Conservation (phyloP, 2,113 vertebrate species). For the Macquaria australasica region DNA sequence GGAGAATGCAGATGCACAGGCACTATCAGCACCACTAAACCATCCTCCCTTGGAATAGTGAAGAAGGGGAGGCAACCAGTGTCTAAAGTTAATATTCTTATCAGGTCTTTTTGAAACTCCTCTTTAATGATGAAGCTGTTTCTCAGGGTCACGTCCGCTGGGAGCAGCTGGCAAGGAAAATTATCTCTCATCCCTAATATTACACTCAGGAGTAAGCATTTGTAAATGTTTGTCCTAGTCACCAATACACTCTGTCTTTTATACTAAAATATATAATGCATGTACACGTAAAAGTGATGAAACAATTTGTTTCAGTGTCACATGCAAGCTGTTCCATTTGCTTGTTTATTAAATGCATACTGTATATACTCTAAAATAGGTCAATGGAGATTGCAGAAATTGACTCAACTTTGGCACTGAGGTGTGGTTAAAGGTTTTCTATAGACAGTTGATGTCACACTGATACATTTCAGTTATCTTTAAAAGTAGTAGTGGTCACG, state of each 20-base stretch:
- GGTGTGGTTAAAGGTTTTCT: not conserved
- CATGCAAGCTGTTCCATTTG: not conserved
- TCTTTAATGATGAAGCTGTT: slow-evolving; percentile 43
- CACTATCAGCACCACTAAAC: slow-evolving; percentile 69
- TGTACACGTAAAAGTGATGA: not conserved
- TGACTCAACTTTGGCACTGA: not conserved
- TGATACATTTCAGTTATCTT: not conserved
- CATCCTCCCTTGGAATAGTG: slow-evolving; percentile 68
- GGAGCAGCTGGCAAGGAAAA: slow-evolving; percentile 1
- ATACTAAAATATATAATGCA: not conserved
- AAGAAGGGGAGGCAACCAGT: slow-evolving; percentile 47
- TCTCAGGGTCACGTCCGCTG: slow-evolving; percentile 62
- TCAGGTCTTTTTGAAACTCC: slow-evolving; percentile 71
- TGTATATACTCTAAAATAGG: too few species aligned
- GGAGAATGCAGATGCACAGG: slow-evolving; percentile 37
- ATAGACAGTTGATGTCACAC: not conserved
- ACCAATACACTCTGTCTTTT: not conserved
- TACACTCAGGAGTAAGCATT: not conserved
- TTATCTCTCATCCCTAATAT: not conserved
- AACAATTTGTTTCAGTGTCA: not conserved
- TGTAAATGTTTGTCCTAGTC: not conserved
- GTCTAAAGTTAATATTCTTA: slow-evolving; percentile 75
- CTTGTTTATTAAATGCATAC: not conserved
- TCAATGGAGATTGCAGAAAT: not conserved
- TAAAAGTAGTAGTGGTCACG: not conserved